Evolutionary conservation across 2,113 vertebrate genomes (phyloP).

Genomic region (Gavia stellata): DNA sequence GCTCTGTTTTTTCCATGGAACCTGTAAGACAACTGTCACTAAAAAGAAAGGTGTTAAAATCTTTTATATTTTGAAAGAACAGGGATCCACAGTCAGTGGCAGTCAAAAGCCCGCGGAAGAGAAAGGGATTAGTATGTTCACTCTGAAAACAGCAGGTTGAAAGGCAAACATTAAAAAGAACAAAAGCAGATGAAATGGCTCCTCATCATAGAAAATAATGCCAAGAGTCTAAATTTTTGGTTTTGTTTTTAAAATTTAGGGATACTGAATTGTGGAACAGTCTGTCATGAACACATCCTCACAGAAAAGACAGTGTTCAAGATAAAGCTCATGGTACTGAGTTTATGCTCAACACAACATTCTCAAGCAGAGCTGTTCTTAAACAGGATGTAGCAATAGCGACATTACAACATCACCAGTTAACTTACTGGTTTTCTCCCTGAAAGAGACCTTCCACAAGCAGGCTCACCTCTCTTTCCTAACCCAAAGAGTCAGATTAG

Average conservation of each 20-base stretch:
- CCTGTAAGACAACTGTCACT: not conserved
- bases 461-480: not conserved
- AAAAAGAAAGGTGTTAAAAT: not conserved
- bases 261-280: not conserved
- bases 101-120: not conserved
- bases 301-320: not conserved
- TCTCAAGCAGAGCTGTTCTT: not conserved
- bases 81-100: not conserved
- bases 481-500: not conserved
- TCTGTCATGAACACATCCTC: not conserved
- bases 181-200: not conserved
- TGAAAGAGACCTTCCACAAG: not conserved
- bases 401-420: not conserved
- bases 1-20: not conserved
- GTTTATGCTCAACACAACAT: not conserved
- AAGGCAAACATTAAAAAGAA: not conserved
- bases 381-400: not conserved
- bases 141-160: not conserved
- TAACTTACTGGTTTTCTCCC: not conserved
- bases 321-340: not conserved
- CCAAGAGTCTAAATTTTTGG: not conserved
- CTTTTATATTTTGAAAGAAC: not conserved
- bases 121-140: not conserved
- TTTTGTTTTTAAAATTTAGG: not conserved
- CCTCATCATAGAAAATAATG: not conserved